A percentile compares a stretch with the other conserved stretches of the same genome.
Evolutionary conservation across 2,888 invertebrate species (phyloP).

Genomic region (Clanis bilineata): DNA sequence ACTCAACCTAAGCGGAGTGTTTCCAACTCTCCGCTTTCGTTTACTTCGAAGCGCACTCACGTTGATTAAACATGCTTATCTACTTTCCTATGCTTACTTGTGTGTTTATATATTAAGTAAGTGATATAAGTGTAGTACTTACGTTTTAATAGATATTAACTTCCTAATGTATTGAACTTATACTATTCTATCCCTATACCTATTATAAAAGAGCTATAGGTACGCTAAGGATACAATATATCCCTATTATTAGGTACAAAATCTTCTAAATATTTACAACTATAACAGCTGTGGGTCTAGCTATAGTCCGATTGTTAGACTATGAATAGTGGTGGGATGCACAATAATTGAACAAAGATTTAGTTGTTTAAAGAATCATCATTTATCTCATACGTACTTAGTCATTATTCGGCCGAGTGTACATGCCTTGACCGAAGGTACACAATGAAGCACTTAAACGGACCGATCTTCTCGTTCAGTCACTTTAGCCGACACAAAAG

Average conservation of each 20-base stretch:
- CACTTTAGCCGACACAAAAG: conserved; percentile 68
- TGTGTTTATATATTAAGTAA: too few species aligned
- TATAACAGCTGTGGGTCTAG: too few species aligned
- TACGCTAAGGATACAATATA: too few species aligned
- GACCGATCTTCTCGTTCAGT: conserved; percentile 62
- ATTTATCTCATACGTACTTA: not conserved
- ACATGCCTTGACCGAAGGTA: conserved; percentile 29
- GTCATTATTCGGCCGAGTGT: conserved; percentile 24
- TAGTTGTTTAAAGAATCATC: not conserved
- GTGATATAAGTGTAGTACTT: too few species aligned
- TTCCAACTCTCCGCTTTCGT: conserved; percentile 35
- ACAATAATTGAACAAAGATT: not conserved
- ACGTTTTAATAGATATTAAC: too few species aligned
- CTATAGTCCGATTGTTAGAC: too few species aligned
- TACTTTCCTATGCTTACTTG: not conserved
- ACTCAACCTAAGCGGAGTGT: conserved; percentile 34
- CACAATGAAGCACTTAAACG: conserved; percentile 57
- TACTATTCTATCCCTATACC: too few species aligned
- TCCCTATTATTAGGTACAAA: too few species aligned
- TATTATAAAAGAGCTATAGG: too few species aligned
- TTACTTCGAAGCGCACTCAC: conserved; percentile 27
- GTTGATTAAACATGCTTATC: conserved; percentile 31
- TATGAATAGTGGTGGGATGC: too few species aligned
- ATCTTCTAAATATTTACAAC: too few species aligned
- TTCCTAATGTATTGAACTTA: too few species aligned